Evolutionary conservation across 2,888 invertebrate genomes (phyloP).

Genomic region (Conops quadrifasciatus): DNA sequence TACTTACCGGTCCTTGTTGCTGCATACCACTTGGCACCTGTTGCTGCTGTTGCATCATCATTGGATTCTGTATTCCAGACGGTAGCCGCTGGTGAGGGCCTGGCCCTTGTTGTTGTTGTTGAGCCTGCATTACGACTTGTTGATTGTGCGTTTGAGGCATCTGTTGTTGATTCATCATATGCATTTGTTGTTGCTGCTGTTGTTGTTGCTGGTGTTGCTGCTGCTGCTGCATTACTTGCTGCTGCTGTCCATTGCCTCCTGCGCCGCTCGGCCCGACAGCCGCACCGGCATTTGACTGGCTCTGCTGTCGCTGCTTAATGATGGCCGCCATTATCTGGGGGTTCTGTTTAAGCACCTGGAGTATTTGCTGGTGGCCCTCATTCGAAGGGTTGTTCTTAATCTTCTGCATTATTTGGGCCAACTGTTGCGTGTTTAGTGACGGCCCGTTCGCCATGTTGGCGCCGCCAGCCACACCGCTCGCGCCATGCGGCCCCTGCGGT

Average conservation of each 20-base stretch:
- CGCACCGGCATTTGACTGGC: conserved; percentile 58
- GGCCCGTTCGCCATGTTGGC: conserved; percentile 57
- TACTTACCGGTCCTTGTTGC: conserved; percentile 63
- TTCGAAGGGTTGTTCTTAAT: conserved; percentile 88
- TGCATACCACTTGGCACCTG: conserved; percentile 52
- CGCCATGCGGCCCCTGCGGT: conserved; percentile 65
- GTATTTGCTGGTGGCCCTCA: conserved; percentile 89
- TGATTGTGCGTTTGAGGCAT: conserved; percentile 57
- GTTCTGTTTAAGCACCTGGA: conserved; percentile 90
- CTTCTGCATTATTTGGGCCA: conserved; percentile 88
- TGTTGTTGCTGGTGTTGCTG: conserved; percentile 60
- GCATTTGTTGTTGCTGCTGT: conserved; percentile 68
- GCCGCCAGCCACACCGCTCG: conserved; percentile 49
- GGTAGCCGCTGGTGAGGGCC: conserved; percentile 64
- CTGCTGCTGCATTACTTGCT: conserved; percentile 47
- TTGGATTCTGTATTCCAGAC: conserved; percentile 59
- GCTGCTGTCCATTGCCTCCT: conserved; percentile 53
- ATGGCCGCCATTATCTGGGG: conserved; percentile 96
- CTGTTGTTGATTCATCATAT: conserved; percentile 61
- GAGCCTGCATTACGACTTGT: conserved; percentile 66
- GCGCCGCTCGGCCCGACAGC: conserved; percentile 48
- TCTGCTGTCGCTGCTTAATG: conserved; percentile 83
- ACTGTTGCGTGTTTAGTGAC: conserved; percentile 69
- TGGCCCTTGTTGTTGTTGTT: conserved; percentile 55
- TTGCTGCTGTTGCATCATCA: conserved; percentile 59